These are phyloP conservation scores for Lasioglossum lativentre DNA, from an alignment of 2,888 invertebrate species.

Conservation along the genomic window DNA sequence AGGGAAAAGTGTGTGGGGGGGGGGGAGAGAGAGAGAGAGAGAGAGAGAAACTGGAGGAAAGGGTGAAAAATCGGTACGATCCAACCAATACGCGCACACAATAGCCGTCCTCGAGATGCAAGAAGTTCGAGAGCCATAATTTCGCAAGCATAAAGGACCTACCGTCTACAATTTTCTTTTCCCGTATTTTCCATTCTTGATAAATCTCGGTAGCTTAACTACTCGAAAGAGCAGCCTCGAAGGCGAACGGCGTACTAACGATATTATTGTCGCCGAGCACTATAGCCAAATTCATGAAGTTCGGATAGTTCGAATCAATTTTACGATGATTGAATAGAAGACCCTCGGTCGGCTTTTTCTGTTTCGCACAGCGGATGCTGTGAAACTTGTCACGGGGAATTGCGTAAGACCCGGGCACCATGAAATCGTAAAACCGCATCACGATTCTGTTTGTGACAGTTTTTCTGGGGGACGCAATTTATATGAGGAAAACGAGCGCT, in stretches of 20 bases:
- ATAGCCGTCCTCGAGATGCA: constrained; percentile 61
- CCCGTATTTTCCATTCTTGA: constrained; percentile 53
- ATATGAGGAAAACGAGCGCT: neutral
- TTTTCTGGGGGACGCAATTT: neutral
- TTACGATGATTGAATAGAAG: constrained; percentile 10
- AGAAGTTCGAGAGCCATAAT: constrained; percentile 65
- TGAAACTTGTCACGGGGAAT: constrained; percentile 1
- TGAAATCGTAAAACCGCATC: constrained; percentile 2
- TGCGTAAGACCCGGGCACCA: neutral
- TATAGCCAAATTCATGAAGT: constrained; percentile 25
- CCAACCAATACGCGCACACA: constrained; percentile 63
- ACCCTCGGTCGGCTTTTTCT: neutral
- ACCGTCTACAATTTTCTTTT: constrained; percentile 62
- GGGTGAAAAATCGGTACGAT: constrained; percentile 57
- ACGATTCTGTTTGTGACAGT: constrained; percentile 1
- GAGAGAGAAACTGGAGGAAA: neutral
- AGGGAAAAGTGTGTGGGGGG: neutral
- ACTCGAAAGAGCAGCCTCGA: constrained; percentile 51
- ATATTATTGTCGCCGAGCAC: constrained; percentile 51
- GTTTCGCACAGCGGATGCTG: neutral
- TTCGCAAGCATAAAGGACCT: constrained; percentile 61
- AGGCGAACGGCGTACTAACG: constrained; percentile 62
- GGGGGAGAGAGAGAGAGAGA: neutral
- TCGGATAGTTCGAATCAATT: constrained; percentile 8
- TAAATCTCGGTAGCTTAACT: constrained; percentile 45